Evolutionary conservation across 2,113 vertebrate genomes (phyloP).

Genomic region (Lonchura striata): DNA sequence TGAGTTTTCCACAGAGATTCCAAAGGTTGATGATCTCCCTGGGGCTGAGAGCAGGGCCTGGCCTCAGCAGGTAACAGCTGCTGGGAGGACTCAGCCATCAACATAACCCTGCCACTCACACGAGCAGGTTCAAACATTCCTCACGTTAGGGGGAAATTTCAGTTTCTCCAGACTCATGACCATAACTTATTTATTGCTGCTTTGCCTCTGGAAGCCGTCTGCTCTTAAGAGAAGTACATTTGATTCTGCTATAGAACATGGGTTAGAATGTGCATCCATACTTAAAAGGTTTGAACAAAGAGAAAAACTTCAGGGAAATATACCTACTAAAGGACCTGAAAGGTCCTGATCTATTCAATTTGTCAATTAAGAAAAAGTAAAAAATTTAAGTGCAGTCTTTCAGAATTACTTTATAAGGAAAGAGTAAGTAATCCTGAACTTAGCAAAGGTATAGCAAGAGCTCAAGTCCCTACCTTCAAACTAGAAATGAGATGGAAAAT

Average conservation of each 20-base stretch:
- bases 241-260: neutral
- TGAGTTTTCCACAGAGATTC: conserved; percentile 15
- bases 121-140: conserved; percentile 9
- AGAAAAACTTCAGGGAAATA: neutral
- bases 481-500: neutral
- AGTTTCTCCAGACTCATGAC: conserved; percentile 17
- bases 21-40: neutral
- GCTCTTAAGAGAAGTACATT: neutral
- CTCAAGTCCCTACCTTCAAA: neutral
- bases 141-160: neutral
- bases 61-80: neutral
- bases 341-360: neutral
- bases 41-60: neutral
- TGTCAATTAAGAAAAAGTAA: neutral
- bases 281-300: neutral
- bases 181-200: conserved; percentile 38
- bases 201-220: neutral
- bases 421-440: neutral
- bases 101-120: conserved; percentile 32
- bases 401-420: neutral
- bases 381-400: neutral
- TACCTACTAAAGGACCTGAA: neutral
- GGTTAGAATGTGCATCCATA: neutral
- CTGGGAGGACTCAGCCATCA: neutral
- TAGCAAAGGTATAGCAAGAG: neutral